Evolutionary conservation across 1,140 invertebrate genomes (phyloP).

Genomic region (Paraescarpia echinospica): DNA sequence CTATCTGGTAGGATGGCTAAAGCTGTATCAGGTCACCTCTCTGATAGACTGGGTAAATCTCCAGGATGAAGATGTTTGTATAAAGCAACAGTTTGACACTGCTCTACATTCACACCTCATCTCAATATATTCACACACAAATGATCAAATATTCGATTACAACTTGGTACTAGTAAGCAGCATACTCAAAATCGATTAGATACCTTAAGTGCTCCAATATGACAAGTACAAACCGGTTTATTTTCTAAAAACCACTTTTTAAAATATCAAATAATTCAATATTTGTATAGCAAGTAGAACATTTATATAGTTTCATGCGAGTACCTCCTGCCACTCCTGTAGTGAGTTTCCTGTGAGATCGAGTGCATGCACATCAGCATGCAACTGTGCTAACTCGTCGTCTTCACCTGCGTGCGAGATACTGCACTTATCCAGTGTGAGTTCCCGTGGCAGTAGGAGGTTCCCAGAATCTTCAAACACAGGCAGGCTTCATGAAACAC

Average conservation of each 20-base stretch:
- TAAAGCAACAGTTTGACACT: too few species aligned
- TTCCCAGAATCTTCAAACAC: conserved; percentile 62
- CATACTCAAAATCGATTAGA: too few species aligned
- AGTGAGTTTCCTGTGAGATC: conserved; percentile 89
- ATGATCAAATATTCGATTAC: too few species aligned
- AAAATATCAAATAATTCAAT: neutral
- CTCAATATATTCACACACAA: neutral
- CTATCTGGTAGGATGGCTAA: too few species aligned
- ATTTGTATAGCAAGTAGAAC: neutral
- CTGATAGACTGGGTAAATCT: too few species aligned
- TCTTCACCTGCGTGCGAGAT: conserved; percentile 81
- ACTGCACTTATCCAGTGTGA: conserved; percentile 86
- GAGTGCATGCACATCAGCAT: conserved; percentile 81
- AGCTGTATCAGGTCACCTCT: too few species aligned
- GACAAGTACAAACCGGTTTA: too few species aligned
- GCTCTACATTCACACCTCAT: too few species aligned
- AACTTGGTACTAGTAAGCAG: too few species aligned
- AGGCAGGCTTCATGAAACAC: neutral
- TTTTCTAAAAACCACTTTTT: too few species aligned
- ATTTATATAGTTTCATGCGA: conserved; percentile 12
- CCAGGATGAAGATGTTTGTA: too few species aligned
- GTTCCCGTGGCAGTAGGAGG: conserved; percentile 70
- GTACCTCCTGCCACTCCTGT: conserved; percentile 79
- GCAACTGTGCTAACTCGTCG: conserved; percentile 75
- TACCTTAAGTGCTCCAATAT: too few species aligned